These are phyloP conservation scores for Mechanitis messenoides DNA, from an alignment of 2,888 invertebrate species.

Conservation along the genomic window DNA sequence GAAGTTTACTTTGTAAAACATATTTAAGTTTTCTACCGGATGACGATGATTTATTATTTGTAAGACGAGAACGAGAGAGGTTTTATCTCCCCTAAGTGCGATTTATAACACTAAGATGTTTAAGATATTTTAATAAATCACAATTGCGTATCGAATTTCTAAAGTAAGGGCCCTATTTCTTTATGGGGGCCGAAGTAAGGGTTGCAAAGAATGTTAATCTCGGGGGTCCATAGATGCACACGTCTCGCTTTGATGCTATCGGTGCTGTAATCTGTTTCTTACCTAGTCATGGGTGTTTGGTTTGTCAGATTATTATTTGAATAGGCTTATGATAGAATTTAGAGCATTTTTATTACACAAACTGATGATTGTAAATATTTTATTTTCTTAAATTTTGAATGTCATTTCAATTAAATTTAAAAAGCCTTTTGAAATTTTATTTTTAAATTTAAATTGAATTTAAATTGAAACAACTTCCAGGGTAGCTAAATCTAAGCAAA, in stretches of 20 bases:
- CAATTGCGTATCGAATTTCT: conserved; percentile 70
- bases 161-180: conserved; percentile 55
- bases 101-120: conserved; percentile 67
- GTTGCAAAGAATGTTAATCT: conserved; percentile 63
- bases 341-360: not conserved
- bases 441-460: not conserved
- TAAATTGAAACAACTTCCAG: not conserved
- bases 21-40: conserved; percentile 63
- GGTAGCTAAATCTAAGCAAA: conserved; percentile 11
- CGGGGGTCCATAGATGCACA: conserved; percentile 44
- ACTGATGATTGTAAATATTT: too few relatives aligned
- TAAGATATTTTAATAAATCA: conserved; percentile 73
- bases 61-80: conserved; percentile 60
- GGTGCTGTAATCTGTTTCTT: conserved; percentile 24
- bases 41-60: conserved; percentile 68
- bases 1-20: conserved; percentile 20
- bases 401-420: conserved; percentile 5
- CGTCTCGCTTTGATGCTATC: conserved; percentile 28
- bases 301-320: conserved; percentile 24
- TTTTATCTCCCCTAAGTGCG: conserved; percentile 67
- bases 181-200: conserved; percentile 47
- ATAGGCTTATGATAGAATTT: conserved; percentile 5
- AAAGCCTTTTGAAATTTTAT: too few relatives aligned
- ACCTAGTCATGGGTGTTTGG: conserved; percentile 20
- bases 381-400: not conserved